These are phyloP conservation scores for Drosophila borborema DNA, from an alignment of 2,888 invertebrate genomes.

Conservation along the genomic window DNA sequence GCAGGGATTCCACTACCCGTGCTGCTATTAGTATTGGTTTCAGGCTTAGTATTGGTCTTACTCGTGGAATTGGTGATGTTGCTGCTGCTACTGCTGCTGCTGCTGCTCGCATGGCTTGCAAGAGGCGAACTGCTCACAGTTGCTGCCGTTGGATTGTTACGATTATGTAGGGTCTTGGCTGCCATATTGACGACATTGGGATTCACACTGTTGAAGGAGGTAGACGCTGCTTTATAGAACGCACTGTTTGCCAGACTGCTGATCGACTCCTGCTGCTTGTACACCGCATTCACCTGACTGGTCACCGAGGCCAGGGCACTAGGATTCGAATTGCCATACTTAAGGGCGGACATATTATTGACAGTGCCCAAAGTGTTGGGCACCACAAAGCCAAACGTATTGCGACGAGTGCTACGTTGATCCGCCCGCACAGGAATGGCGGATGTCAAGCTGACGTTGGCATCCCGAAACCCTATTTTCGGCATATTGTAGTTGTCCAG, in stretches of 20 bases:
- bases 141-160: neutral
- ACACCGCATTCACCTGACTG: constrained; percentile 51
- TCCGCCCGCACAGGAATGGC: neutral
- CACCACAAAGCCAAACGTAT: constrained; percentile 42
- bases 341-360: constrained; percentile 25
- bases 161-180: neutral
- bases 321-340: constrained; percentile 35
- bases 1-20: neutral
- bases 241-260: constrained; percentile 44
- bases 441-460: neutral
- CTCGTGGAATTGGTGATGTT: neutral
- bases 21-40: neutral
- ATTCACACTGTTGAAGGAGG: constrained; percentile 23
- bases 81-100: neutral
- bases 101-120: neutral
- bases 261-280: constrained; percentile 36
- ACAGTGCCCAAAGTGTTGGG: neutral
- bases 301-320: constrained; percentile 57
- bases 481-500: constrained; percentile 54
- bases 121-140: too few species aligned
- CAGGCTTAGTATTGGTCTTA: neutral
- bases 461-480: constrained; percentile 43
- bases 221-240: constrained; percentile 53
- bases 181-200: constrained; percentile 41
- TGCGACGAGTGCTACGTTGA: constrained; percentile 12